Percentiles rank a stretch among this genome's conserved stretches.
These are phyloP conservation scores for Platorchestia sp. DNA, from an alignment of 1,140 invertebrate genomes.

Conservation along the genomic window DNA sequence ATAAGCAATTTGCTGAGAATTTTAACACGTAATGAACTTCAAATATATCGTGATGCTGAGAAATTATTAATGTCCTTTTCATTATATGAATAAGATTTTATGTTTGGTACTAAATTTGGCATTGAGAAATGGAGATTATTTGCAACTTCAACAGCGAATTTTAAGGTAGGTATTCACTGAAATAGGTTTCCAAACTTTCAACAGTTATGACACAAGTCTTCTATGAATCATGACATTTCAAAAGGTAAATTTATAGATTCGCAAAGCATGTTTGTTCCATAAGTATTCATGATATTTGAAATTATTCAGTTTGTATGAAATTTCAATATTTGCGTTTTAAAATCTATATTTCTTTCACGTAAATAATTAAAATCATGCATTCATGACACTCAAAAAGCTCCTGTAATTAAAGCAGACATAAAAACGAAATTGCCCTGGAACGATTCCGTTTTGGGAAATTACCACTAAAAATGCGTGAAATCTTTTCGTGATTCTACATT, in stretches of 20 bases:
- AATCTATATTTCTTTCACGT: neutral
- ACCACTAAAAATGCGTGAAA: neutral
- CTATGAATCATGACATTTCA: neutral
- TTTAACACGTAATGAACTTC: no score
- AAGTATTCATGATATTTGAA: neutral
- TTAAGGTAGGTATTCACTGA: neutral
- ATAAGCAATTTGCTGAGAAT: no score
- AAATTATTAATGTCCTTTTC: no score
- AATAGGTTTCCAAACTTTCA: neutral
- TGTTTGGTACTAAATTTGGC: no score
- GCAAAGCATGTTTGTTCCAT: neutral
- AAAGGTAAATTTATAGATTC: neutral
- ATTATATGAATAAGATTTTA: no score
- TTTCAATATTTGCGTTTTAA: neutral
- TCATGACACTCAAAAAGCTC: neutral
- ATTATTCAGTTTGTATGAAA: neutral
- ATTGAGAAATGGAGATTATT: neutral
- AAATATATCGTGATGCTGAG: no score
- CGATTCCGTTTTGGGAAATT: neutral
- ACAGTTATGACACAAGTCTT: neutral
- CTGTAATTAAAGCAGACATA: neutral
- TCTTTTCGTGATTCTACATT: neutral
- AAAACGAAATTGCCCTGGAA: neutral
- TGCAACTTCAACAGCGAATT: neutral
- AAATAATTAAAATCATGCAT: neutral